Base-by-base conservation (phyloP, 2,113 vertebrate species). In the Collichthys lucidus region DNA sequence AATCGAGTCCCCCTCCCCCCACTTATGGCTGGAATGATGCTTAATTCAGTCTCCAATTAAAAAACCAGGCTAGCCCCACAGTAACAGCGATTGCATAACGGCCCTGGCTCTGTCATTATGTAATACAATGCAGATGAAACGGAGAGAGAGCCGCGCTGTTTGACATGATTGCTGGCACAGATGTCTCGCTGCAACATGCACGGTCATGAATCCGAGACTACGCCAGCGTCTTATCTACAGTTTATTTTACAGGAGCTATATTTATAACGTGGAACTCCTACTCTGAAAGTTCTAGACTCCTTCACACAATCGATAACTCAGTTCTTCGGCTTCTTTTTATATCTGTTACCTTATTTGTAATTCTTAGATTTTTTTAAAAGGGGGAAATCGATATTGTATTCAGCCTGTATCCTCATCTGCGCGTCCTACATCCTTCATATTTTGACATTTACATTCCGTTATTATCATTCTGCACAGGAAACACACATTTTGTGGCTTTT, bases 41-140 rank as follows among this genome's bases (percentile, higher is more conserved):
- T 80, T 73, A 78, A 90, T 84, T 83, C 82, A 82, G 56, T 74
- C 78, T 84, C 72, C 63, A 80, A 88, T 91, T 88, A 91, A 83
- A 40, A 88, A 88, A 79, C 24, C 40, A 74, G 72, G 84, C 77
- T 59, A 20, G 75, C 74, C 75, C 84, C 70, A 40, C 67, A 71
- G 79, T 79, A 79, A 16, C 59, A 64, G 63, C 24, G 68, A 82
- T 92, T 89, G 75, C 74, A 40, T 90, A 93, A 93, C 26, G 9
- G 47, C 62, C 62, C 35, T 6, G 26, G 52, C 74, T 76, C 61
- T 4, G 77, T 46, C 67, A 46, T 90, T 90, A 88, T 78, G 77
- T 89, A 91, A 92, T 53, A 17, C 67, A 53, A 68, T 68, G 75
- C 87, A 82, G 80, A 85, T 66, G 84, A 88, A 85, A 79, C 3